These are phyloP conservation scores for Melinopterus prodromus DNA, from an alignment of 2,888 invertebrate species.

Conservation along the genomic window DNA sequence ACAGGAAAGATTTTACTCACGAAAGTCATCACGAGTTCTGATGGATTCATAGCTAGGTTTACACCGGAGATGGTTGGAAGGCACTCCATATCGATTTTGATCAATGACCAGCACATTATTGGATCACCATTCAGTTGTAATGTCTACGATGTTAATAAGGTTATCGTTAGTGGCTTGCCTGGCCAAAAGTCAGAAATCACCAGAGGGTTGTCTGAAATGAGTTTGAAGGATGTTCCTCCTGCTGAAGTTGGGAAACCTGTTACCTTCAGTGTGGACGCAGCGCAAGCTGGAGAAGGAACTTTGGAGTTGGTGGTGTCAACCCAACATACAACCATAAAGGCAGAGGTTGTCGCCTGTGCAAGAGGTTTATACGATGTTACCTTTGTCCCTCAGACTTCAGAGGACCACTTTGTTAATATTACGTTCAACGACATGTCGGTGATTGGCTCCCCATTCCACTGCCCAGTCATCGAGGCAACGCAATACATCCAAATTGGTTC, in stretches of 20 bases:
- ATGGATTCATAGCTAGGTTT: constrained; percentile 80
- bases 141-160: constrained; percentile 90
- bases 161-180: constrained; percentile 72
- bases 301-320: constrained; percentile 92
- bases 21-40: constrained; percentile 71
- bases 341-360: constrained; percentile 85
- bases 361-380: constrained; percentile 92
- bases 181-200: constrained; percentile 54
- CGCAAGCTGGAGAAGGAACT: constrained; percentile 94
- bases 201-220: constrained; percentile 54
- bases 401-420: constrained; percentile 90
- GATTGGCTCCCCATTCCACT: constrained; percentile 90
- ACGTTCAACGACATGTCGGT: constrained; percentile 94
- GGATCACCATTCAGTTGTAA: constrained; percentile 95
- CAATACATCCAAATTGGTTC: constrained; percentile 77
- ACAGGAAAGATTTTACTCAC: constrained; percentile 83
- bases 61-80: constrained; percentile 88
- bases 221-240: constrained; percentile 59
- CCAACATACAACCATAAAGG: constrained; percentile 85
- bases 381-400: constrained; percentile 88
- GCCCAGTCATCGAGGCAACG: constrained; percentile 71
- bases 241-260: constrained; percentile 84
- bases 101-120: constrained; percentile 84
- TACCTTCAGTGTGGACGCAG: constrained; percentile 93
- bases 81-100: constrained; percentile 82